Base-by-base conservation (phyloP, 2,888 invertebrate genomes). In the Noctua janthe region DNA sequence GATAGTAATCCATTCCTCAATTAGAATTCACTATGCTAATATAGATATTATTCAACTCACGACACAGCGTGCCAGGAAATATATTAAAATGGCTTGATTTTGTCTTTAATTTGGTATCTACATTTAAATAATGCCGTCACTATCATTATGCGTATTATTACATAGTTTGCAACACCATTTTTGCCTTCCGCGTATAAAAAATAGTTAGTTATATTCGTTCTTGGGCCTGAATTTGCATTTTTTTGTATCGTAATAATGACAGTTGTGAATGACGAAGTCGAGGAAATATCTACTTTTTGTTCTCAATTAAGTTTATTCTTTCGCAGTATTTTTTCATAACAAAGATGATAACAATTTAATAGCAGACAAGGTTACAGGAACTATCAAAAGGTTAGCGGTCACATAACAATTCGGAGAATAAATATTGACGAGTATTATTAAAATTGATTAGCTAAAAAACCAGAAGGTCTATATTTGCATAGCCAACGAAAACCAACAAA, bases 361-460 rank as follows among this genome's bases (percentile, higher is more conserved):
- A 74, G 1, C 59, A 2, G 35, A 62, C 75, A 80, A 75, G 70
- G 72, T 72, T 85, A 87, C 69, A 56, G 47, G 76, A 84, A 43
- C 66, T 74, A 72, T 87, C 43, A 70, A 85, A 87, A 84, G 74
- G 43, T 87, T 29, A 84, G 47, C n/a, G 43, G 49, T 74, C 47
- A 64, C 15, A 66, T 62, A 56, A 15, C 15, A 54, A 62, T 23
- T 71, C 15, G 2, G 13, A 43, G 47, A 83, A 74, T 54, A 23
- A 54, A 10, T 66, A 69, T 69, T n/a, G n/a, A 67, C 64, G 15
- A 35, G 3, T 47, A 69, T 17, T 54, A 47, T 35, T 15, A 11
- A 49, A 66, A 66, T 8, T 51, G 6, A 10, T 66, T 11, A 5
- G 15, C 15, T 17, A 29, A 62, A 49, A 17, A 39, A 20, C 2